Evolutionary conservation across 2,888 invertebrate species (phyloP).

Genomic region (Leptopterna dolabrata): DNA sequence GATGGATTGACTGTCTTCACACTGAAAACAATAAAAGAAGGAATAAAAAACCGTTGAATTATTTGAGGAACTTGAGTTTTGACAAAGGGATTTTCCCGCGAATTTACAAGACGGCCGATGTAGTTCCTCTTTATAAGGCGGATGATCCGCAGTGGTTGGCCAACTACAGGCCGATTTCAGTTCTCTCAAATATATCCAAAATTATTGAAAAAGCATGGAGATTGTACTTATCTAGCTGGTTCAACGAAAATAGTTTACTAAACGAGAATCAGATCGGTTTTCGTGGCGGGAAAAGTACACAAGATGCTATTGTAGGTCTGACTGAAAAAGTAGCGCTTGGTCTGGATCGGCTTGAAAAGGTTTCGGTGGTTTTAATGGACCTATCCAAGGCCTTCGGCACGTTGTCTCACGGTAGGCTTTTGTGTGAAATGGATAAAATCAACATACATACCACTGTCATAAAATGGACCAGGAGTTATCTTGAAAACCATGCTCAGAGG

Average conservation of each 20-base stretch:
- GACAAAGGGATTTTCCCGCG: neutral
- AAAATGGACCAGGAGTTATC: slow-evolving; percentile 4
- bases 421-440: neutral
- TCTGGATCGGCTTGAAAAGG: neutral
- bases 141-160: neutral
- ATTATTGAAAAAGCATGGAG: too few relatives aligned
- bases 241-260: neutral
- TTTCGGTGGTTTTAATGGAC: slow-evolving; percentile 9
- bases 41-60: neutral
- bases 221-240: neutral
- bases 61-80: neutral
- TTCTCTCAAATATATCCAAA: too few relatives aligned
- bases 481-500: neutral
- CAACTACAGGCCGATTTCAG: too few relatives aligned
- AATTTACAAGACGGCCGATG: neutral
- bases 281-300: neutral
- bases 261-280: slow-evolving; percentile 3
- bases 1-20: too few relatives aligned
- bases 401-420: neutral
- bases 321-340: neutral
- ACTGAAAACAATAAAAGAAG: too few relatives aligned
- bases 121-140: neutral
- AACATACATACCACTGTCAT: neutral
- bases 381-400: slow-evolving; percentile 16
- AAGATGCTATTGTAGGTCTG: neutral